A percentile compares a stretch with the other conserved stretches of the same genome.
Evolutionary conservation across 2,888 invertebrate genomes (phyloP).

Genomic region (Drosophila birchii): DNA sequence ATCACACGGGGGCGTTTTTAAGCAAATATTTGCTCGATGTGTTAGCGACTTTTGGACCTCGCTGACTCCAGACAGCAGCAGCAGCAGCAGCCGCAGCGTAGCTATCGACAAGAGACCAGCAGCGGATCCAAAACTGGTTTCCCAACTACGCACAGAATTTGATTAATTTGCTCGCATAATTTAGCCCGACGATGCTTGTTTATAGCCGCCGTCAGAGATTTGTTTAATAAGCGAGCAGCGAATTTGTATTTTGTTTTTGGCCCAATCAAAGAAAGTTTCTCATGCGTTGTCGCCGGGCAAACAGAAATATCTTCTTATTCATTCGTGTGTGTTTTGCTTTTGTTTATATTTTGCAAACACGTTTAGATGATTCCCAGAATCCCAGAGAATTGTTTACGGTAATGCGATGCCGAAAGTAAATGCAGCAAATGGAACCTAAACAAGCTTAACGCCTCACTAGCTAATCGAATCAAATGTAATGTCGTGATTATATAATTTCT

Average conservation of each 20-base stretch:
- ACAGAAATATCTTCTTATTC: constrained; percentile 21
- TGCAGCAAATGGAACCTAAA: constrained; percentile 38
- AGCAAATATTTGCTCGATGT: constrained; percentile 50
- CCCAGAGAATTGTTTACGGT: constrained; percentile 34
- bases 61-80: constrained; percentile 14
- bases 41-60: constrained; percentile 56
- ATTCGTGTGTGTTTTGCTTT: constrained; percentile 12
- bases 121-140: constrained; percentile 57
- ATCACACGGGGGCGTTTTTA: constrained; percentile 50
- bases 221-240: constrained; percentile 54
- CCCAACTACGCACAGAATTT: constrained; percentile 60
- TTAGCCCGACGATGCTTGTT: constrained; percentile 46
- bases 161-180: constrained; percentile 65
- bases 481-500: constrained; percentile 9
- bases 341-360: constrained; percentile 43
- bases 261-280: constrained; percentile 52
- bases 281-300: constrained; percentile 46
- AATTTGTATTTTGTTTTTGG: constrained; percentile 7
- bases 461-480: constrained; percentile 23
- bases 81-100: background rate
- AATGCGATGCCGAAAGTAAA: constrained; percentile 41
- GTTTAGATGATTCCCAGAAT: constrained; percentile 47
- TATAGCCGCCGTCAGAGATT: constrained; percentile 36
- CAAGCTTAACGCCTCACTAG: constrained; percentile 51
- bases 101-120: background rate